These are phyloP conservation scores for Chaenodraco wilsoni DNA, from an alignment of 2,797 vertebrate species.

Conservation along the genomic window DNA sequence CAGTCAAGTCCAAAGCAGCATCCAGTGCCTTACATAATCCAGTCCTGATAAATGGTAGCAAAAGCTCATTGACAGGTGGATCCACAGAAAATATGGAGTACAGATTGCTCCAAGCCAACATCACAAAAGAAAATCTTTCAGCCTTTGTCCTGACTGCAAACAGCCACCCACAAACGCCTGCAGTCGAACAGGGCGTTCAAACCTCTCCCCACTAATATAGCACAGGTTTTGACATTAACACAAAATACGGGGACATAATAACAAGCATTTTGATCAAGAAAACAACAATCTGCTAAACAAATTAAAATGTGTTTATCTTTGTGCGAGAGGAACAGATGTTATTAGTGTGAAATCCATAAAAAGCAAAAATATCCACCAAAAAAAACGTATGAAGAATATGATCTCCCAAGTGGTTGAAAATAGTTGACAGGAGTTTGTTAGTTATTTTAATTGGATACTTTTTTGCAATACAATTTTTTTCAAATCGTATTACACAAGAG, in stretches of 20 bases:
- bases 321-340: neutral
- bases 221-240: neutral
- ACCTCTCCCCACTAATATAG: neutral
- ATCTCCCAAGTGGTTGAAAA: neutral
- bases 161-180: too few species aligned
- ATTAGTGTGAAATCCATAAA: neutral
- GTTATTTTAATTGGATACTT: neutral
- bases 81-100: slow-evolving; percentile 1
- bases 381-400: neutral
- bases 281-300: neutral
- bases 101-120: neutral
- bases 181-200: neutral
- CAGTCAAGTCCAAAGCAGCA: neutral
- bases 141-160: neutral
- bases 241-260: neutral
- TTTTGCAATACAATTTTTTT: too few species aligned
- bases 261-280: neutral
- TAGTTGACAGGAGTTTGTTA: neutral
- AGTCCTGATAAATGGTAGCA: neutral
- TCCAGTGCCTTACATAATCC: neutral
- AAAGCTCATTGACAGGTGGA: slow-evolving; percentile 1
- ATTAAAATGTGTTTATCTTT: neutral
- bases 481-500: neutral
- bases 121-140: neutral
- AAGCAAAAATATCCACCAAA: neutral